Conservation (phyloP, 2,797 vertebrate genomes). For the Argya squamiceps region DNA sequence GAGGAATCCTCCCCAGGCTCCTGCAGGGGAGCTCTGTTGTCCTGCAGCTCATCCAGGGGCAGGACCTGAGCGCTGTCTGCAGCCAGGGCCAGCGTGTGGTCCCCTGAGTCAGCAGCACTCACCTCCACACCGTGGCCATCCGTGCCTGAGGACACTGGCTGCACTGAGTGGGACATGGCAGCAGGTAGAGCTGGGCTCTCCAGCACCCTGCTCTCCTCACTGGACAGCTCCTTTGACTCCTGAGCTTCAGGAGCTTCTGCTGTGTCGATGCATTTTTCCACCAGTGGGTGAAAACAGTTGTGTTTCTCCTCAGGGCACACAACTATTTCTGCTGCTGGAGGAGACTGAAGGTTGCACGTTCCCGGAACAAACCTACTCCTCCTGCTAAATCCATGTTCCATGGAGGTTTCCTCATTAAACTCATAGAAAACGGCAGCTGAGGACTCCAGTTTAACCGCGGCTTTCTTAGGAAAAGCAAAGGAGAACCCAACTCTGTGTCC, state of each 20-base stretch:
- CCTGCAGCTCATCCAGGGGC: neutral
- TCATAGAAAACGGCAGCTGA: slow-evolving; percentile 88
- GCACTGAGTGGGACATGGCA: slow-evolving; percentile 53
- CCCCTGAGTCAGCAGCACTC: neutral
- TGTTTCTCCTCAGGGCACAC: slow-evolving; percentile 65
- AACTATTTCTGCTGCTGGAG: slow-evolving; percentile 61
- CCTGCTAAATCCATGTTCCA: slow-evolving; percentile 68
- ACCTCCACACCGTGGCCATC: neutral
- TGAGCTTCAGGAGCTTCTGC: slow-evolving; percentile 36
- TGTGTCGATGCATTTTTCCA: slow-evolving; percentile 35
- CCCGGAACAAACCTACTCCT: slow-evolving; percentile 77
- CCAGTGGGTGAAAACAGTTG: neutral
- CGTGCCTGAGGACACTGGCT: neutral
- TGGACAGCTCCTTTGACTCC: slow-evolving; percentile 45
- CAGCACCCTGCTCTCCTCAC: slow-evolving; percentile 30
- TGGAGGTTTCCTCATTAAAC: slow-evolving; percentile 76
- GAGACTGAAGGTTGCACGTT: slow-evolving; percentile 62
- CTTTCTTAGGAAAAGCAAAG: slow-evolving; percentile 88
- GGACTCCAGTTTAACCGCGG: slow-evolving; percentile 82
- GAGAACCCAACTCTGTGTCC: slow-evolving; percentile 84
- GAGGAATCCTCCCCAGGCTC: neutral
- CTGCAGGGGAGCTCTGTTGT: neutral
- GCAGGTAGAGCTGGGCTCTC: slow-evolving; percentile 1
- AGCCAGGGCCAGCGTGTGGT: neutral
- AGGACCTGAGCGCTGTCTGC: neutral